A percentile compares a stretch with the other conserved stretches of the same genome.
Conservation (phyloP, 2,888 invertebrate genomes). For the Lathronympha strigana region DNA sequence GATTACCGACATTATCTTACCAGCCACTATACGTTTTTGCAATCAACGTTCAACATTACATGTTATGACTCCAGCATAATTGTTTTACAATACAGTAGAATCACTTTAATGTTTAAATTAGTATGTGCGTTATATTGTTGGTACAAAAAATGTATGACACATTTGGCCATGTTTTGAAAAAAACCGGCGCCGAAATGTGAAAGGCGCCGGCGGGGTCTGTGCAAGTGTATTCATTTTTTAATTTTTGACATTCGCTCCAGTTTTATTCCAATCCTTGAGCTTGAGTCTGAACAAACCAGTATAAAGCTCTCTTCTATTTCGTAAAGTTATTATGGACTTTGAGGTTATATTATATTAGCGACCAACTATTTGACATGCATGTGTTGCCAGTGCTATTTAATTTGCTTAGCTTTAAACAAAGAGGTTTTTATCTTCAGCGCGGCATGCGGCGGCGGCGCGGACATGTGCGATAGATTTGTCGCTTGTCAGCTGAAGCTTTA, state of each 20-base stretch:
- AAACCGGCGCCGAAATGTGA: conserved; percentile 56
- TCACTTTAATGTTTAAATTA: conserved; percentile 34
- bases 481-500: conserved; percentile 51
- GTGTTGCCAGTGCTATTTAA: conserved; percentile 46
- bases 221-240: conserved; percentile 51
- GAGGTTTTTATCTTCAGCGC: conserved; percentile 64
- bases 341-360: neutral
- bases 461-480: conserved; percentile 55
- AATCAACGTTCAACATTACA: conserved; percentile 2
- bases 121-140: conserved; percentile 37
- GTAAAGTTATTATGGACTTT: neutral
- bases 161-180: conserved; percentile 50
- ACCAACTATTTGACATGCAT: neutral
- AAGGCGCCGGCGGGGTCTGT: conserved; percentile 51
- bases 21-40: conserved; percentile 21
- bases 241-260: conserved; percentile 39
- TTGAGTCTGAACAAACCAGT: neutral
- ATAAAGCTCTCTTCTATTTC: neutral
- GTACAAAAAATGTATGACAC: conserved; percentile 31
- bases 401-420: conserved; percentile 58
- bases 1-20: conserved; percentile 2
- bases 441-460: no score
- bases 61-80: no score
- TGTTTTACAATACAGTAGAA: conserved; percentile 5
- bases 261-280: conserved; percentile 47